Percentiles rank a stretch among this genome's conserved stretches.
These are phyloP conservation scores for Chloromyia formosa DNA, from an alignment of 2,888 invertebrate genomes.

Conservation along the genomic window DNA sequence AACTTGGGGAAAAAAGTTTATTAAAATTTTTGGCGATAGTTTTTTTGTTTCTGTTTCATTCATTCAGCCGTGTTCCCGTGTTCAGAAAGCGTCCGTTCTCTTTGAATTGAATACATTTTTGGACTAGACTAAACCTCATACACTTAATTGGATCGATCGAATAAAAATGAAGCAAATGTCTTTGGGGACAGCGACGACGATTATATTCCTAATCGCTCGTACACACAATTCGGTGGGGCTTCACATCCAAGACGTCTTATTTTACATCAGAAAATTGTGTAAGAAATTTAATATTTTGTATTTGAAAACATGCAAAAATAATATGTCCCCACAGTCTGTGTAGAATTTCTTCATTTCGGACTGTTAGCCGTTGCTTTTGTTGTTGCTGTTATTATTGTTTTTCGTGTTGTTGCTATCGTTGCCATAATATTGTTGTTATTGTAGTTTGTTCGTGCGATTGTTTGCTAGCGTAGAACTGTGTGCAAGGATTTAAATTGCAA, in stretches of 20 bases:
- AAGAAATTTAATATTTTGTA: slow-evolving; percentile 50
- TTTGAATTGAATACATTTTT: too few species aligned
- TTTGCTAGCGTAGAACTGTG: background rate
- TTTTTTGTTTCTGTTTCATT: too few species aligned
- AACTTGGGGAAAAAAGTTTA: too few species aligned
- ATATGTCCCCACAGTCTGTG: slow-evolving; percentile 15
- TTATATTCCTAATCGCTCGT: slow-evolving; percentile 22
- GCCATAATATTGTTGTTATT: background rate
- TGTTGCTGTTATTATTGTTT: slow-evolving; percentile 5
- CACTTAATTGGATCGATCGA: slow-evolving; percentile 50
- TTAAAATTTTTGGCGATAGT: too few species aligned
- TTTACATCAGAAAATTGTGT: slow-evolving; percentile 49
- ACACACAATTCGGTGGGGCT: slow-evolving; percentile 45
- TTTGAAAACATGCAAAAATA: slow-evolving; percentile 41
- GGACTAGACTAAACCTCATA: too few species aligned
- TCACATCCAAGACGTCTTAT: slow-evolving; percentile 50
- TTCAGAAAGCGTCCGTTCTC: too few species aligned
- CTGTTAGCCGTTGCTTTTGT: background rate
- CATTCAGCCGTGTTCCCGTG: too few species aligned
- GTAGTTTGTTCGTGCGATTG: background rate
- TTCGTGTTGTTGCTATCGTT: slow-evolving; percentile 11
- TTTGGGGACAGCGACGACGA: slow-evolving; percentile 29
- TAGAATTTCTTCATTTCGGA: background rate
- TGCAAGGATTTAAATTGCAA: slow-evolving; percentile 47
- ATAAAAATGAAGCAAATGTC: slow-evolving; percentile 45